Evolutionary conservation across 2,113 vertebrate genomes (phyloP).

Genomic region (Chamaetylas fuelleborni): DNA sequence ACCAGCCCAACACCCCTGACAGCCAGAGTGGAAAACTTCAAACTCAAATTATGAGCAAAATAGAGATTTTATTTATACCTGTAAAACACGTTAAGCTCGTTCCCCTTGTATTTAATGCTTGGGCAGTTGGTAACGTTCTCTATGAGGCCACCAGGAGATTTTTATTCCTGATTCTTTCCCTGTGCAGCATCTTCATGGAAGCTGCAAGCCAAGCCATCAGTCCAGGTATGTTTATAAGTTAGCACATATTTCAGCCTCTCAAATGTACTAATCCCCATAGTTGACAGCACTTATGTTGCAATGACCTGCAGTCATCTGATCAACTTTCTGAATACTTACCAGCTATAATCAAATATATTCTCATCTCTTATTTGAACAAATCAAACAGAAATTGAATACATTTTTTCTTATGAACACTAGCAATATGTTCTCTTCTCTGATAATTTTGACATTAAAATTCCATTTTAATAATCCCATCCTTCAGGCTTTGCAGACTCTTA

Average conservation of each 20-base stretch:
- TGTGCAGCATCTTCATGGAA: background rate
- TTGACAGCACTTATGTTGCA: conserved; percentile 64
- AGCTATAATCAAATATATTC: conserved; percentile 79
- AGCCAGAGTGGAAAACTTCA: background rate
- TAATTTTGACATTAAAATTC: conserved; percentile 98
- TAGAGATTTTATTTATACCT: background rate
- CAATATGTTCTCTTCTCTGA: conserved; percentile 93
- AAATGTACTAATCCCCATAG: conserved; percentile 59
- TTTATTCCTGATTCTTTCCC: background rate
- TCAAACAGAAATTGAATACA: conserved; percentile 82
- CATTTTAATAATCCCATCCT: conserved; percentile 99
- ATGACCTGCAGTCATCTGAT: conserved; percentile 78
- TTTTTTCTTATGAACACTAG: conserved; percentile 81
- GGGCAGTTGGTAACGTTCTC: background rate
- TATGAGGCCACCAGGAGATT: background rate
- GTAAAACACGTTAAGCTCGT: background rate
- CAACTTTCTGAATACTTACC: conserved; percentile 76
- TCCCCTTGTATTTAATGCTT: background rate
- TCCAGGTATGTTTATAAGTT: conserved; percentile 58
- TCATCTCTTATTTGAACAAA: conserved; percentile 81
- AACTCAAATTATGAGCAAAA: background rate
- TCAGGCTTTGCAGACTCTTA: conserved; percentile 99
- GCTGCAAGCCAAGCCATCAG: background rate
- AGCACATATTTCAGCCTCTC: conserved; percentile 31
- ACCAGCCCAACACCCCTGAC: too few relatives aligned